Percentiles rank a stretch among this genome's conserved stretches.
Conservation (phyloP, 1,140 invertebrate species). For the Drepana arcuata region DNA sequence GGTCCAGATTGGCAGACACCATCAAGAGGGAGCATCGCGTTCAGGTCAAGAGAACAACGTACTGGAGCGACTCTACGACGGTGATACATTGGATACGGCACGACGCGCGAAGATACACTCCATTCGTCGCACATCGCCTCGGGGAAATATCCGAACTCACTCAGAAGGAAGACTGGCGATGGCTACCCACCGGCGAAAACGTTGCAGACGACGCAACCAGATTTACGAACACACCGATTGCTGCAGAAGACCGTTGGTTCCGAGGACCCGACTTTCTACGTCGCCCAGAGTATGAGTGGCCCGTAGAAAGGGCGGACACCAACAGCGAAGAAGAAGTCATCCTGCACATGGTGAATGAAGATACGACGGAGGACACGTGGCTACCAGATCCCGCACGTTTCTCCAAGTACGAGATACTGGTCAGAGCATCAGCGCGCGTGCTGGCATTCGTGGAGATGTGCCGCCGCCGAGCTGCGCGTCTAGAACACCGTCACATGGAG, state of each 20-base stretch:
- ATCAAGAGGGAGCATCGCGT: background rate
- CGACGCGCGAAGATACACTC: background rate
- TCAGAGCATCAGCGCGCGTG: too few relatives aligned
- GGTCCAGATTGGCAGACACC: conserved; percentile 1
- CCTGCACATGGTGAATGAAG: too few relatives aligned
- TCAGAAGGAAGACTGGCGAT: conserved; percentile 21
- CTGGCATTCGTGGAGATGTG: conserved; percentile 4
- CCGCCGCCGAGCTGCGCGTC: background rate
- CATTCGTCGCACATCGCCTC: conserved; percentile 8
- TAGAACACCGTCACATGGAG: conserved; percentile 4
- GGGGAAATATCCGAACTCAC: conserved; percentile 11
- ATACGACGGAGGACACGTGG: background rate
- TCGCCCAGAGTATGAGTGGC: too few relatives aligned
- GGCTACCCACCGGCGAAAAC: conserved; percentile 27
- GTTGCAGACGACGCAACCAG: conserved; percentile 32
- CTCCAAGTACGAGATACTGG: too few relatives aligned
- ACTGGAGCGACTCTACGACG: too few relatives aligned
- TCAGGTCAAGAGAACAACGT: background rate
- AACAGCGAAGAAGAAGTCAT: too few relatives aligned
- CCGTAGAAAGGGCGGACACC: too few relatives aligned
- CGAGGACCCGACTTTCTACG: conserved; percentile 2
- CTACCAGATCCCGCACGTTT: conserved; percentile 5
- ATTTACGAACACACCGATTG: background rate
- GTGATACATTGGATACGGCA: conserved; percentile 4
- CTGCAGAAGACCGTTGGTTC: conserved; percentile 4